These are phyloP conservation scores for Drosophila quadrilineata DNA, from an alignment of 1,140 invertebrate species.

Conservation along the genomic window DNA sequence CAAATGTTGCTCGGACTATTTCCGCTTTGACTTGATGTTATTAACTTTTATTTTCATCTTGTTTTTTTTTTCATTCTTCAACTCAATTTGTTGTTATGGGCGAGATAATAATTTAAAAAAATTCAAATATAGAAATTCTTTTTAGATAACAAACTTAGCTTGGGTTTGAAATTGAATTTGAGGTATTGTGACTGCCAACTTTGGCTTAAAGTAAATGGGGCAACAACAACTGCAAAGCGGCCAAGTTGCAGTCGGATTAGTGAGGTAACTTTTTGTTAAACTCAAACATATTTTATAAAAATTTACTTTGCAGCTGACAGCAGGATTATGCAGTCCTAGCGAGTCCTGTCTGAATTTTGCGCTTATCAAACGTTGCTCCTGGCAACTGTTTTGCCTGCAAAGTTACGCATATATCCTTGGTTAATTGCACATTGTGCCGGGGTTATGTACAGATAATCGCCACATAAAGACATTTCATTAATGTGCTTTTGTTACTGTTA, in stretches of 20 bases:
- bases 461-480: conserved; percentile 75
- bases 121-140: conserved; percentile 34
- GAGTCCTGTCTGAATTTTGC: background rate
- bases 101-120: conserved; percentile 31
- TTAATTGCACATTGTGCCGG: conserved; percentile 67
- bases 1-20: conserved; percentile 8
- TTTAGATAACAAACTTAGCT: too few relatives aligned
- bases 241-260: too few relatives aligned
- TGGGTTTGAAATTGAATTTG: too few relatives aligned
- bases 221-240: too few relatives aligned
- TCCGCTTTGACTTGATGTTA: conserved; percentile 43
- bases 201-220: too few relatives aligned
- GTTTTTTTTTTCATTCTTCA: background rate
- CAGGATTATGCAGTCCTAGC: too few relatives aligned
- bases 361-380: background rate
- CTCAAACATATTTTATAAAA: too few relatives aligned
- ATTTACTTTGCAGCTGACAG: too few relatives aligned
- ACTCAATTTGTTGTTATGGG: conserved; percentile 37
- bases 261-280: background rate
- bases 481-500: conserved; percentile 43
- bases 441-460: conserved; percentile 71
- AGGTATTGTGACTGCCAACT: too few relatives aligned
- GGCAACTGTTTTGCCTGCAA: background rate
- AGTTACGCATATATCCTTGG: background rate
- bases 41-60: conserved; percentile 27